Evolutionary conservation across 2,113 vertebrate genomes (phyloP).

Genomic region (Elephas maximus): DNA sequence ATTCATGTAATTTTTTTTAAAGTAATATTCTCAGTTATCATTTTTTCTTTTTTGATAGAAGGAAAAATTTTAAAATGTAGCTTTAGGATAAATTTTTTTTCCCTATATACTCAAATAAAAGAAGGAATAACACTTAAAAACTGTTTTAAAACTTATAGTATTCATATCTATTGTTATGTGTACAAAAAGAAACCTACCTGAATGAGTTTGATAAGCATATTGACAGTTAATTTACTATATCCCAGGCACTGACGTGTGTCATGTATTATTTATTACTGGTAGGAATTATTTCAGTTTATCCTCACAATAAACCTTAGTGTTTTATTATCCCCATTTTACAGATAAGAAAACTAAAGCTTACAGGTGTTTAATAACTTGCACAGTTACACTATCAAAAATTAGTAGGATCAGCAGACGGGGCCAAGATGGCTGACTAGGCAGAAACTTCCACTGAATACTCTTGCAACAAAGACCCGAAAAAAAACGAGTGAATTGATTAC

Average conservation of each 20-base stretch:
- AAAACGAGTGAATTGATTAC: no score
- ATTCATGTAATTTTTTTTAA: background rate
- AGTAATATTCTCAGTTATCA: background rate
- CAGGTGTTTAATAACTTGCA: constrained; percentile 18
- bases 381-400: background rate
- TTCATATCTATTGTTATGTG: background rate
- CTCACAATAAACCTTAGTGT: background rate
- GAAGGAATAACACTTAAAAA: background rate
- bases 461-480: no score
- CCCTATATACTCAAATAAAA: constrained; percentile 46
- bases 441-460: no score
- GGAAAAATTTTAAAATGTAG: constrained; percentile 16
- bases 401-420: background rate
- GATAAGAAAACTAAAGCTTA: constrained; percentile 41
- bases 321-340: constrained; percentile 14
- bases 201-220: background rate
- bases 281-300: constrained; percentile 1
- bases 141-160: constrained; percentile 1
- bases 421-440: no score
- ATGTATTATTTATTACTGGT: background rate
- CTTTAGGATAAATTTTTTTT: background rate
- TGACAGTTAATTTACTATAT: background rate
- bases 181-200: background rate
- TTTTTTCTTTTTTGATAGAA: constrained; percentile 33
- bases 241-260: background rate